phyloP scores from a whole-genome alignment of 2,113 vertebrate genomes.

The Clarias batrachus region DNA sequence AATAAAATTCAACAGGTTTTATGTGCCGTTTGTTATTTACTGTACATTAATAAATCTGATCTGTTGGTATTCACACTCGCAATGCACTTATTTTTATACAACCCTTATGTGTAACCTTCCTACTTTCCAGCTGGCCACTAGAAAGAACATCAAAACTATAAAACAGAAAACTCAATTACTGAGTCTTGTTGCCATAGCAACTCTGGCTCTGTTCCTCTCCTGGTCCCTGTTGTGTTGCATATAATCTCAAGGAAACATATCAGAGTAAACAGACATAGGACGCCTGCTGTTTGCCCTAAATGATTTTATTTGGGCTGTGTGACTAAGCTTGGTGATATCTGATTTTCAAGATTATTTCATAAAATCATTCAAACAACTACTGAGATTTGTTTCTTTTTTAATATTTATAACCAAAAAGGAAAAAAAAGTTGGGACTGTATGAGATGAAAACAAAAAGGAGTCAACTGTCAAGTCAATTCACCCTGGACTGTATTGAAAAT shows the following conservation, averaged over 20 bases:
- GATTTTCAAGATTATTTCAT: neutral
- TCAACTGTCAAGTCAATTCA: too few species aligned
- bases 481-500: too few species aligned
- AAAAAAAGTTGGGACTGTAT: too few species aligned
- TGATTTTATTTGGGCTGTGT: neutral
- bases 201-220: conserved; percentile 49
- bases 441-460: too few species aligned
- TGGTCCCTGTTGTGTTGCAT: conserved; percentile 42
- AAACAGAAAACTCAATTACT: conserved; percentile 60
- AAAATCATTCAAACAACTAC: neutral
- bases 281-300: neutral
- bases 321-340: neutral
- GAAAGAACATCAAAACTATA: conserved; percentile 42
- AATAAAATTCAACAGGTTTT: neutral
- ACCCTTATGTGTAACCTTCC: neutral
- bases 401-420: neutral
- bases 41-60: neutral
- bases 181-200: conserved; percentile 65
- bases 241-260: conserved; percentile 44
- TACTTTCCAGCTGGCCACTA: conserved; percentile 10
- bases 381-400: neutral
- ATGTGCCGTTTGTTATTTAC: neutral
- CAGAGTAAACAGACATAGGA: neutral
- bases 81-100: neutral
- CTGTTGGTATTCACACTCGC: neutral